Conservation (phyloP, 2,888 invertebrate species). For the Matsumyia berberina region DNA sequence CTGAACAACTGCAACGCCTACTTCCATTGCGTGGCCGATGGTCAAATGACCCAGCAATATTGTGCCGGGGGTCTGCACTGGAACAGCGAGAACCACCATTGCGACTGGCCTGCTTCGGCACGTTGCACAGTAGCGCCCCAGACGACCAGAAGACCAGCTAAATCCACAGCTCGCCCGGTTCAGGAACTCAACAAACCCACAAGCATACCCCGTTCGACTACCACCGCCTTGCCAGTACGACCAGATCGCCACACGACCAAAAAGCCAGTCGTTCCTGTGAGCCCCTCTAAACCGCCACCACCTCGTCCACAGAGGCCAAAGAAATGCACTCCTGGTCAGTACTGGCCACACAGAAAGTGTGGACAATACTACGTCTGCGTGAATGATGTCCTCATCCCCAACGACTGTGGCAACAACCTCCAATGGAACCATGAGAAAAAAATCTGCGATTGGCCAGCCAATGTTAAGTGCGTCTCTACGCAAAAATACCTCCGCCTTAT, state of each 20-base stretch:
- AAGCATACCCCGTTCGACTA: conserved; percentile 79
- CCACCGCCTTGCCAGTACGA: conserved; percentile 79
- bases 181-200: conserved; percentile 78
- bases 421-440: conserved; percentile 88
- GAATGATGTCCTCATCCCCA: conserved; percentile 88
- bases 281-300: conserved; percentile 77
- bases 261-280: conserved; percentile 81
- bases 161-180: conserved; percentile 81
- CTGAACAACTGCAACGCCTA: conserved; percentile 90
- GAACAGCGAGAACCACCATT: conserved; percentile 88
- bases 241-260: conserved; percentile 82
- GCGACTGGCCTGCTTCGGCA: conserved; percentile 92
- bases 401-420: conserved; percentile 90
- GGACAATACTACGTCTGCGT: conserved; percentile 91
- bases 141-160: conserved; percentile 78
- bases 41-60: conserved; percentile 88
- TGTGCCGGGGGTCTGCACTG: conserved; percentile 93
- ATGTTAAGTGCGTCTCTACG: conserved; percentile 86
- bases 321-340: conserved; percentile 89
- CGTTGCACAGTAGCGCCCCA: conserved; percentile 85
- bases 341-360: conserved; percentile 90
- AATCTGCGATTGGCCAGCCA: conserved; percentile 91
- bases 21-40: conserved; percentile 89
- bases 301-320: conserved; percentile 63
- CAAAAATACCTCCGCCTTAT: conserved; percentile 81